Evolutionary conservation across 2,113 vertebrate genomes (phyloP).

Genomic region (Andinoacara biseriatus): DNA sequence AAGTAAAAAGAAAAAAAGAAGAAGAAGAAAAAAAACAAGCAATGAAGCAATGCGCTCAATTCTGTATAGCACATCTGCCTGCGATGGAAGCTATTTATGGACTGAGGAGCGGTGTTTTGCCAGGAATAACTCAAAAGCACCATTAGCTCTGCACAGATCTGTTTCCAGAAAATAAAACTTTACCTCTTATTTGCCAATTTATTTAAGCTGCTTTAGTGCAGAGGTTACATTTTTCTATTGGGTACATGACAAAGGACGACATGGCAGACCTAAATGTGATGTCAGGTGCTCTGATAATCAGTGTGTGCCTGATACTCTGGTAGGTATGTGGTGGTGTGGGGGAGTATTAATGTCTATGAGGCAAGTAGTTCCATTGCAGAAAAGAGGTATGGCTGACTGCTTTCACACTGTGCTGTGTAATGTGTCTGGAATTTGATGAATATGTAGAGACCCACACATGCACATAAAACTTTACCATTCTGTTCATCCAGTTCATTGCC

Average conservation of each 20-base stretch:
- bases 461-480: conserved; percentile 85
- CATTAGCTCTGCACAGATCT: conserved; percentile 49
- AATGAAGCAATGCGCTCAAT: neutral
- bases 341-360: conserved; percentile 49
- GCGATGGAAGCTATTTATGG: conserved; percentile 56
- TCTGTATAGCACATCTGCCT: conserved; percentile 20
- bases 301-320: conserved; percentile 7
- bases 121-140: conserved; percentile 47
- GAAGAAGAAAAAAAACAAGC: neutral
- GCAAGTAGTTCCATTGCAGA: conserved; percentile 50
- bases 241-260: neutral
- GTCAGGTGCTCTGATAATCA: conserved; percentile 22
- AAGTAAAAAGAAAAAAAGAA: neutral
- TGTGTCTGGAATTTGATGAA: conserved; percentile 50
- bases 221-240: conserved; percentile 8
- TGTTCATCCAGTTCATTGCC: conserved; percentile 96
- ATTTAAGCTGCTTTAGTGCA: neutral
- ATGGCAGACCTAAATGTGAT: conserved; percentile 18
- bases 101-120: conserved; percentile 23
- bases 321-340: conserved; percentile 21
- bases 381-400: conserved; percentile 51
- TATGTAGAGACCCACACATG: conserved; percentile 11
- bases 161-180: conserved; percentile 34
- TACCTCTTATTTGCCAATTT: neutral
- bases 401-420: conserved; percentile 40